These are phyloP conservation scores for Aleiodes leptofemur DNA, from an alignment of 2,888 invertebrate species.

Conservation along the genomic window DNA sequence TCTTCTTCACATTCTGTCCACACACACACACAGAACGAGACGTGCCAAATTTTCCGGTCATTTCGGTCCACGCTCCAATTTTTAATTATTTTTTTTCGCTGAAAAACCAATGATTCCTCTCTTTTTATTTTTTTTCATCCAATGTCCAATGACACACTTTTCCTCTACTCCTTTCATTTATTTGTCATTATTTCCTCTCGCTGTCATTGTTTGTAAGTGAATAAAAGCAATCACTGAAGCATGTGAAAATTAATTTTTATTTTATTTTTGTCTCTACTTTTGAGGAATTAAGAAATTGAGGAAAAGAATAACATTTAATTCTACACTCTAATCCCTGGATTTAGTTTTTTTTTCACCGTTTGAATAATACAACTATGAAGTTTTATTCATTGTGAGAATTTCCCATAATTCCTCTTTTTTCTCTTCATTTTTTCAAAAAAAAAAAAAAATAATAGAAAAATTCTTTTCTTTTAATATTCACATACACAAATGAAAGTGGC, in stretches of 20 bases:
- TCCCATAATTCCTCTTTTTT: neutral
- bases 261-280: slow-evolving; percentile 7
- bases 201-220: no score
- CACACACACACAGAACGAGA: neutral
- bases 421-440: neutral
- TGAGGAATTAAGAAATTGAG: no score
- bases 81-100: slow-evolving; percentile 6
- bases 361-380: no score
- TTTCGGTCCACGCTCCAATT: slow-evolving; percentile 37
- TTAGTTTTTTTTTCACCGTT: neutral
- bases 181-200: slow-evolving; percentile 9
- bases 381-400: neutral
- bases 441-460: neutral
- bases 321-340: neutral
- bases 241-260: neutral
- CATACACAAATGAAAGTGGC: slow-evolving; percentile 14
- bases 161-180: neutral
- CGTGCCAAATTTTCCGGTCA: slow-evolving; percentile 54
- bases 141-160: neutral
- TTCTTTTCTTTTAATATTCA: slow-evolving; percentile 9
- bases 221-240: no score
- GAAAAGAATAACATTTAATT: neutral
- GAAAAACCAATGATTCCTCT: neutral
- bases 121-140: no score
- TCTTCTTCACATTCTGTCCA: no score